Percentiles rank a stretch among this genome's conserved stretches.
Conservation (phyloP, 2,797 vertebrate species). For the Salmo trutta region DNA sequence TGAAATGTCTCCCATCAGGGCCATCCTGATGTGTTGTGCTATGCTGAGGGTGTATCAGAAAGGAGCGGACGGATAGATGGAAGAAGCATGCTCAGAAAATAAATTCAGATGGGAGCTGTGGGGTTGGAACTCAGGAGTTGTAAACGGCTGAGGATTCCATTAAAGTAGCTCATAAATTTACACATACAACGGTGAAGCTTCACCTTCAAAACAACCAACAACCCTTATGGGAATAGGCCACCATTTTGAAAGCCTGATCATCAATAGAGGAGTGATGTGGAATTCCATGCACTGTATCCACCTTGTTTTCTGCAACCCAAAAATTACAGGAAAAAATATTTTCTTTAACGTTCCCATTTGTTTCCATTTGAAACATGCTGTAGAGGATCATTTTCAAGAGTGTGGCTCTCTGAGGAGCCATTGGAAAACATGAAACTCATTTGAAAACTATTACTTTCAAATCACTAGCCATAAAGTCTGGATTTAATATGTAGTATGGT, state of each 20-base stretch:
- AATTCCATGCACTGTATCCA: background rate
- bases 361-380: background rate
- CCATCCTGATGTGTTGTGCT: slow-evolving; percentile 43
- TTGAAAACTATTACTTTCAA: slow-evolving; percentile 56
- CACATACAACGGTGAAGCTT: background rate
- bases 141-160: slow-evolving; percentile 50
- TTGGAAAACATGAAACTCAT: slow-evolving; percentile 49
- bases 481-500: slow-evolving; percentile 46
- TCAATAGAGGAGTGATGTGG: slow-evolving; percentile 12
- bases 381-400: slow-evolving; percentile 39
- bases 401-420: slow-evolving; percentile 32
- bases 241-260: slow-evolving; percentile 29
- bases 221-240: slow-evolving; percentile 22
- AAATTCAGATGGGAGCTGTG: slow-evolving; percentile 38
- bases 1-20: slow-evolving; percentile 60
- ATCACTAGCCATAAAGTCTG: slow-evolving; percentile 49
- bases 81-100: slow-evolving; percentile 46
- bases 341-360: background rate
- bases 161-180: slow-evolving; percentile 37
- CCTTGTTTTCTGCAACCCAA: slow-evolving; percentile 14
- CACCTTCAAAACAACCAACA: background rate
- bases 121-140: slow-evolving; percentile 14
- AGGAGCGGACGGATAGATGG: slow-evolving; percentile 18
- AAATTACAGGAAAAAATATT: background rate
- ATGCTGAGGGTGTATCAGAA: slow-evolving; percentile 37